phyloP scores from a whole-genome alignment of 2,113 vertebrate species.

The Chascanopsetta lugubris region DNA sequence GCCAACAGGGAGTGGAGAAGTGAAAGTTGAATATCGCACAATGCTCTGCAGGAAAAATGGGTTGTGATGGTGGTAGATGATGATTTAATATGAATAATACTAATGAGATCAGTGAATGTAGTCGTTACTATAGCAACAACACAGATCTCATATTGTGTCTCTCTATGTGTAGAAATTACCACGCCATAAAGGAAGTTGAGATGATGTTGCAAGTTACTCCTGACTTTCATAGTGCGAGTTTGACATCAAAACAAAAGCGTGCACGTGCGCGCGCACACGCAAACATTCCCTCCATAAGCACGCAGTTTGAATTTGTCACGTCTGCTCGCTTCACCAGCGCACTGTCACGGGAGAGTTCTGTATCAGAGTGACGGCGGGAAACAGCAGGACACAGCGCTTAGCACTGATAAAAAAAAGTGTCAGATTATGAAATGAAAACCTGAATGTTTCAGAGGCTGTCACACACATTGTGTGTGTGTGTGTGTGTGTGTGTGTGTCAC shows the following conservation, averaged over 20 bases:
- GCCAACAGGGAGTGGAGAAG: neutral
- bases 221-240: constrained; percentile 7
- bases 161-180: constrained; percentile 7
- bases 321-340: constrained; percentile 17
- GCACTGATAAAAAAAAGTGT: constrained; percentile 21
- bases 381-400: constrained; percentile 8
- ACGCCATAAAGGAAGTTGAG: neutral
- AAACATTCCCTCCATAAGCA: constrained; percentile 1
- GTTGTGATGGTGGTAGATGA: too few relatives aligned
- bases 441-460: constrained; percentile 40
- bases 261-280: constrained; percentile 2
- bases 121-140: constrained; percentile 29
- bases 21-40: constrained; percentile 12
- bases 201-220: constrained; percentile 9
- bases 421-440: constrained; percentile 37
- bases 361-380: constrained; percentile 26
- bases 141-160: neutral
- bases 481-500: neutral
- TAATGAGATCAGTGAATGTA: constrained; percentile 2
- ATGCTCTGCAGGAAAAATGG: neutral
- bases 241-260: constrained; percentile 14
- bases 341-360: constrained; percentile 29
- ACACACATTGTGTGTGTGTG: constrained; percentile 1
- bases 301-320: constrained; percentile 33
- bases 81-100: too few relatives aligned